Percentiles rank a stretch among this genome's conserved stretches.
phyloP scores from a whole-genome alignment of 2,797 vertebrate genomes.

The Malurus splendens region DNA sequence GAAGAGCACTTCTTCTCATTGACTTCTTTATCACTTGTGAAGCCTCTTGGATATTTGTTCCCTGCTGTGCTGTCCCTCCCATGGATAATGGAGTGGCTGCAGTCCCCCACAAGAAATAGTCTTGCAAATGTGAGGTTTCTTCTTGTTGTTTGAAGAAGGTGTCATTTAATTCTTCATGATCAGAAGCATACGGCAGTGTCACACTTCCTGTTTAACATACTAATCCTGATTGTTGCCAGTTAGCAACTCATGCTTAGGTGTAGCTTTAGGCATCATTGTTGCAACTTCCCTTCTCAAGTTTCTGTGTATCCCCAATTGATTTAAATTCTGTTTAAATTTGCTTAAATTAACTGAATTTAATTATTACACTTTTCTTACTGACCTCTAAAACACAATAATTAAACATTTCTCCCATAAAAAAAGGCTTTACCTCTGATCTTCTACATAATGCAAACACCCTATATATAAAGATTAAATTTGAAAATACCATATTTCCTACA shows the following conservation, averaged over 20 bases:
- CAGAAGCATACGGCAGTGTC: not conserved
- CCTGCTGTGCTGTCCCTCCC: not conserved
- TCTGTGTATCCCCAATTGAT: not conserved
- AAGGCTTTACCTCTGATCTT: not conserved
- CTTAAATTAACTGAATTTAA: not conserved
- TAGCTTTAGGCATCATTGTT: not conserved
- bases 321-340: not conserved
- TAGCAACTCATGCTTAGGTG: not conserved
- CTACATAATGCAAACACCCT: not conserved
- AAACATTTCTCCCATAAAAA: not conserved
- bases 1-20: not conserved
- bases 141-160: not conserved
- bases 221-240: not conserved
- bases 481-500: not conserved
- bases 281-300: not conserved
- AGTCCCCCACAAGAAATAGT: rapidly evolving
- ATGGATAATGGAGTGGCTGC: not conserved
- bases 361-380: not conserved
- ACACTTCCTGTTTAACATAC: not conserved
- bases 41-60: not conserved
- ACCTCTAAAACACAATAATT: not conserved
- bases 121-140: not conserved
- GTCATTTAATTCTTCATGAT: not conserved
- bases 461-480: not conserved
- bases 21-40: not conserved